Conservation (phyloP, 2,113 vertebrate species). For the Periophthalmus modestus region DNA sequence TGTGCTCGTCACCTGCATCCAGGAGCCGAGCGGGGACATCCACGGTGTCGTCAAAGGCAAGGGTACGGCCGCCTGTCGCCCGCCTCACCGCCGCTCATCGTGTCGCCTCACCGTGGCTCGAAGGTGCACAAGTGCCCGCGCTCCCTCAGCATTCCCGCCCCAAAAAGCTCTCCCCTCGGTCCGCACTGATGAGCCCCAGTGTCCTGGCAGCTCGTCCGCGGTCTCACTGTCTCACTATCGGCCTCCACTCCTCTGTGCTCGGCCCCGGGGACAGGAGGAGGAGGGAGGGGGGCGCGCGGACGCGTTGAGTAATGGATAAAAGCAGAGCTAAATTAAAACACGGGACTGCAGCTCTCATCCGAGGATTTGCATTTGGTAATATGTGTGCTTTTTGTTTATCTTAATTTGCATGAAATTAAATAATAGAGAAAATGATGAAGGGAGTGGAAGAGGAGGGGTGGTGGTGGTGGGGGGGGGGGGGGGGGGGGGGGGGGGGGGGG, state of each 20-base stretch:
- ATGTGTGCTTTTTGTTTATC: not conserved
- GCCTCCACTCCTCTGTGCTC: constrained; percentile 56
- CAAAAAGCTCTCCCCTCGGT: constrained; percentile 51
- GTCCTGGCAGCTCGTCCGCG: constrained; percentile 64
- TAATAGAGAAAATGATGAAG: not conserved
- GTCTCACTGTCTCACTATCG: constrained; percentile 46
- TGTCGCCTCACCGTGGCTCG: constrained; percentile 32
- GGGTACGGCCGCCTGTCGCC: constrained; percentile 60
- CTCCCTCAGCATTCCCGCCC: constrained; percentile 73
- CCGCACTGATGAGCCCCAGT: constrained; percentile 59
- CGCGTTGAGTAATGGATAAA: constrained; percentile 48
- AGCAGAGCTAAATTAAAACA: constrained; percentile 2
- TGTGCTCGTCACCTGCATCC: constrained; percentile 70
- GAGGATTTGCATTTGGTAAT: constrained; percentile 5
- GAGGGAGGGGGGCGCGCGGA: constrained; percentile 40
- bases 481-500: not conserved
- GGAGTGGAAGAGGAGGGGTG: not conserved
- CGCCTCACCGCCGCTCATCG: constrained; percentile 59
- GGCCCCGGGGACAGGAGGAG: constrained; percentile 56
- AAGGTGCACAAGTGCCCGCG: constrained; percentile 48
- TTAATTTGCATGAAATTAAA: not conserved
- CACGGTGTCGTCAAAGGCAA: constrained; percentile 67
- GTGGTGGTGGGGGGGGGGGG: no score
- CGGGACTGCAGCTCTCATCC: constrained; percentile 27
- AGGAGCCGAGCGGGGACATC: constrained; percentile 63